Conservation (phyloP, 2,797 vertebrate species). For the Protosalanx chinensis region DNA sequence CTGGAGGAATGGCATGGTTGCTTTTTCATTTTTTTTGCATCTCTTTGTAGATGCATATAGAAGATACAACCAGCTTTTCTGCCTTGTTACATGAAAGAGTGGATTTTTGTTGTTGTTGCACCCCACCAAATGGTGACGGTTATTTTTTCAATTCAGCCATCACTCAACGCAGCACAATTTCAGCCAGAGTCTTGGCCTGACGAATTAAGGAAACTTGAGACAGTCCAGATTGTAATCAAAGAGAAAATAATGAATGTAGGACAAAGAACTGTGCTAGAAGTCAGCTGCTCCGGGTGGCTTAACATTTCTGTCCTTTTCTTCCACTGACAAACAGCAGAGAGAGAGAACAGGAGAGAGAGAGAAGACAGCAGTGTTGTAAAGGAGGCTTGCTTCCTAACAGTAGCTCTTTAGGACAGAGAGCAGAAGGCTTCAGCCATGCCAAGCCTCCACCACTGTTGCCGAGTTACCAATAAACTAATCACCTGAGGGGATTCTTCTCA, state of each 20-base stretch:
- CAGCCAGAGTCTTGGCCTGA: conserved; percentile 55
- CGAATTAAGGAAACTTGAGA: conserved; percentile 72
- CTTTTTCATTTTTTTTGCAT: conserved; percentile 57
- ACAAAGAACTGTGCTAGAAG: conserved; percentile 62
- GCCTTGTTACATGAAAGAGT: conserved; percentile 43
- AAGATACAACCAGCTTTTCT: conserved; percentile 25
- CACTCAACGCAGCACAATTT: conserved; percentile 76
- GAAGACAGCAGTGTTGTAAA: conserved; percentile 13
- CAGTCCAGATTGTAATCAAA: conserved; percentile 75
- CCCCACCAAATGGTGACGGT: conserved; percentile 29
- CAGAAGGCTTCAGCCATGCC: conserved; percentile 9
- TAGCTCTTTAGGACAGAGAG: conserved; percentile 8
- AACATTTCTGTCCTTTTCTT: conserved; percentile 55
- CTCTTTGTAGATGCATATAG: conserved; percentile 17
- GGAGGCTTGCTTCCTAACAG: neutral
- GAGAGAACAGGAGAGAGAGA: conserved; percentile 19
- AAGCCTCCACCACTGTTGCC: conserved; percentile 30
- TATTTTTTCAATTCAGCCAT: conserved; percentile 71
- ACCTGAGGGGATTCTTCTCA: conserved; percentile 74
- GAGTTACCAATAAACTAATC: conserved; percentile 71
- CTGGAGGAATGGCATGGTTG: conserved; percentile 61
- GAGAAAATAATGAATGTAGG: conserved; percentile 70
- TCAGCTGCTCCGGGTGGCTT: conserved; percentile 54
- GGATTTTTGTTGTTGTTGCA: conserved; percentile 37
- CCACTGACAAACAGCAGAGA: conserved; percentile 34